Evolutionary conservation across 2,888 invertebrate genomes (phyloP).

Genomic region (Adineta ricciae): DNA sequence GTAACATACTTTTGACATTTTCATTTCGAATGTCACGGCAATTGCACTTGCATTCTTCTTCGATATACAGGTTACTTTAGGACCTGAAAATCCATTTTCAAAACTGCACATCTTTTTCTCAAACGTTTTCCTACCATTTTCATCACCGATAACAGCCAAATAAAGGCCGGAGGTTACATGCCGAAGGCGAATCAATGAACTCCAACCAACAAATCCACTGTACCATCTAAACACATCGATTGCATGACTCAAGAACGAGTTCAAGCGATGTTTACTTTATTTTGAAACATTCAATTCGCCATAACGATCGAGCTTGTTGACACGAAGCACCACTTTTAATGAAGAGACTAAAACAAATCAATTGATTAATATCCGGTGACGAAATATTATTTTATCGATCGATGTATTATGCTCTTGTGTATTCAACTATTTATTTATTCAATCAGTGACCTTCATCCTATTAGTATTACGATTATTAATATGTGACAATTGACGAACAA

Average conservation of each 20-base stretch:
- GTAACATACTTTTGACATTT: neutral
- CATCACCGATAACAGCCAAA: constrained; percentile 72
- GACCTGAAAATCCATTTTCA: neutral
- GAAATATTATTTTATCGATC: too few species aligned
- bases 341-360: constrained; percentile 64
- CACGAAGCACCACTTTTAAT: constrained; percentile 97
- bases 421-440: neutral
- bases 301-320: constrained; percentile 91
- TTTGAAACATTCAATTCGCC: constrained; percentile 87
- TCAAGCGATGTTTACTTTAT: constrained; percentile 59
- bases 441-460: neutral
- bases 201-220: constrained; percentile 94
- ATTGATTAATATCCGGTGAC: too few species aligned
- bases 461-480: neutral
- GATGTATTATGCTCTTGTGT: neutral
- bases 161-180: constrained; percentile 92
- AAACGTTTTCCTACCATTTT: neutral
- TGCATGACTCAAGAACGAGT: too few species aligned
- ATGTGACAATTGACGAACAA: neutral
- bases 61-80: constrained; percentile 14
- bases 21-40: neutral
- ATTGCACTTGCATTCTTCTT: neutral
- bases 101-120: too few species aligned
- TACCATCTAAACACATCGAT: constrained; percentile 60
- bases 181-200: constrained; percentile 87